A percentile compares a stretch with the other conserved stretches of the same genome.
Evolutionary conservation across 2,113 vertebrate genomes (phyloP).

Genomic region (Albula glossodonta): DNA sequence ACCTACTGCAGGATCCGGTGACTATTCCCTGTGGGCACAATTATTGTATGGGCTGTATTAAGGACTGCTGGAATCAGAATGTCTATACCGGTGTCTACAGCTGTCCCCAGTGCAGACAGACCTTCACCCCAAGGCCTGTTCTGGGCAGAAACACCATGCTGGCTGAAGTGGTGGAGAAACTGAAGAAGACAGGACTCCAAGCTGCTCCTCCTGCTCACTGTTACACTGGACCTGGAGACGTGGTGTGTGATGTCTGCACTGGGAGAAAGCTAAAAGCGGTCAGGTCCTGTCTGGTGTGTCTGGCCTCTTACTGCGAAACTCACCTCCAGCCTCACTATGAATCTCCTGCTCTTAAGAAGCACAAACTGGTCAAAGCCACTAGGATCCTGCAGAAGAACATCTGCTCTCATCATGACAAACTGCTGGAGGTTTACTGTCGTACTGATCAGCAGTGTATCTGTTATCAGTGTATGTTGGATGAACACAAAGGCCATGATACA

Average conservation of each 20-base stretch:
- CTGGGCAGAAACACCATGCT: too few relatives aligned
- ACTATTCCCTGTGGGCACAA: slow-evolving; percentile 34
- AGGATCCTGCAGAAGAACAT: slow-evolving; percentile 68
- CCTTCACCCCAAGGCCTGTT: too few relatives aligned
- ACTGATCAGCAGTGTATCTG: slow-evolving; percentile 72
- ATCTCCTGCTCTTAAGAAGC: too few relatives aligned
- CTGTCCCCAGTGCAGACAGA: too few relatives aligned
- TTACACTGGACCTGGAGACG: slow-evolving; percentile 22
- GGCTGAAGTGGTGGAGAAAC: slow-evolving; percentile 26
- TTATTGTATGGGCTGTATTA: slow-evolving; percentile 41
- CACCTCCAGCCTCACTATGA: too few relatives aligned
- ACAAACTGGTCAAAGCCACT: too few relatives aligned
- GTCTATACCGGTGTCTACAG: not conserved
- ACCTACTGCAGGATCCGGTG: slow-evolving; percentile 55
- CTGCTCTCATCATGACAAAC: slow-evolving; percentile 73
- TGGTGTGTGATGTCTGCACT: slow-evolving; percentile 20
- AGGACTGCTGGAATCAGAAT: slow-evolving; percentile 36
- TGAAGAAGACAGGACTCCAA: not conserved
- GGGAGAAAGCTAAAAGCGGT: not conserved
- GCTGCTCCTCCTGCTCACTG: slow-evolving; percentile 17
- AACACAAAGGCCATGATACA: slow-evolving; percentile 72
- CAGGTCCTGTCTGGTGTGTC: too few relatives aligned
- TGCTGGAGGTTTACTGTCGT: slow-evolving; percentile 75
- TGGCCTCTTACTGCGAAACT: too few relatives aligned
- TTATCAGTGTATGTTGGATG: slow-evolving; percentile 74